Percentiles rank a stretch among this genome's conserved stretches.
Evolutionary conservation across 2,113 vertebrate genomes (phyloP).

Genomic region (Corynorhinus townsendii): DNA sequence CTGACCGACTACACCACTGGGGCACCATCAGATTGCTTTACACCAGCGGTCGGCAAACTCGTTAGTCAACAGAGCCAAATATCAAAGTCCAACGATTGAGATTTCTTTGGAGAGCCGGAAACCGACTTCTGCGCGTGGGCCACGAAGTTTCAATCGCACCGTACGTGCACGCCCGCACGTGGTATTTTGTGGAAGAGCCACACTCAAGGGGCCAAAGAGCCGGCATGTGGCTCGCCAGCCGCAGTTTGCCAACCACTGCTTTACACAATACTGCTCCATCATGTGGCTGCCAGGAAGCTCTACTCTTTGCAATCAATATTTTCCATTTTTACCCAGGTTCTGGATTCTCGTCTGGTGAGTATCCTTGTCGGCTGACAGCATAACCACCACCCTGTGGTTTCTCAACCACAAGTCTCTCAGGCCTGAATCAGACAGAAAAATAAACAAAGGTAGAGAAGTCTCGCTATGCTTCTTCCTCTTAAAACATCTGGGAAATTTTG

Average conservation of each 20-base stretch:
- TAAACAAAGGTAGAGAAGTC: constrained; percentile 27
- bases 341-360: background rate
- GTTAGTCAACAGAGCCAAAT: too few relatives aligned
- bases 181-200: too few relatives aligned
- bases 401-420: background rate
- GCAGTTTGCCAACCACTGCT: too few relatives aligned
- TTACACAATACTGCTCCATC: background rate
- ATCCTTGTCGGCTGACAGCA: background rate
- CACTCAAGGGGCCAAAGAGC: too few relatives aligned
- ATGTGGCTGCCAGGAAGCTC: background rate
- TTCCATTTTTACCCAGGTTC: background rate
- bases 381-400: constrained; percentile 21
- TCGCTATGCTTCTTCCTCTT: background rate
- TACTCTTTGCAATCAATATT: background rate
- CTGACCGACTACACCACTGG: background rate
- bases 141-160: too few relatives aligned
- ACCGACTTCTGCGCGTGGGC: too few relatives aligned
- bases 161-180: too few relatives aligned
- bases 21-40: background rate
- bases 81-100: too few relatives aligned
- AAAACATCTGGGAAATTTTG: constrained; percentile 1
- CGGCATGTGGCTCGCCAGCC: too few relatives aligned
- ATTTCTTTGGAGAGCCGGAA: too few relatives aligned
- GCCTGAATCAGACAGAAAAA: constrained; percentile 17
- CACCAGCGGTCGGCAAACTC: too few relatives aligned